phyloP scores from a whole-genome alignment of 2,888 invertebrate genomes.

The Clostera curtula region DNA sequence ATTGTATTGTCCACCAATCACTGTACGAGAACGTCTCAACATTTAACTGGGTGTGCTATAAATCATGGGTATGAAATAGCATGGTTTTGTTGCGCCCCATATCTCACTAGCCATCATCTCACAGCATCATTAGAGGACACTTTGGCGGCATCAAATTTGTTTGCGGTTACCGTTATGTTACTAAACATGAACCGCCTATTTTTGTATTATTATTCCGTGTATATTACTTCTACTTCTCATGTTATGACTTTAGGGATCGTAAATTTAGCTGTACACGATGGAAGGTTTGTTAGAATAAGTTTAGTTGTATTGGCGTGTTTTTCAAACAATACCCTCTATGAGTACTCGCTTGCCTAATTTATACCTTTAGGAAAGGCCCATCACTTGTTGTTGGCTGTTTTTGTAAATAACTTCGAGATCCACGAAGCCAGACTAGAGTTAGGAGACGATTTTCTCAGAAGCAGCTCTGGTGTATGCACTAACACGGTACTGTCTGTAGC shows the following conservation, averaged over 20 bases:
- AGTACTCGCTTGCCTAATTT: no score
- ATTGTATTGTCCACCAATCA: slow-evolving; percentile 37
- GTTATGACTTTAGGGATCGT: slow-evolving; percentile 10
- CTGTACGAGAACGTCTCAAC: slow-evolving; percentile 26
- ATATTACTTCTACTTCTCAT: slow-evolving; percentile 16
- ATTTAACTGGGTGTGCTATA: slow-evolving; percentile 40
- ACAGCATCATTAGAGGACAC: slow-evolving; percentile 32
- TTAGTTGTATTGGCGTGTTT: background rate
- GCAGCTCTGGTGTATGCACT: slow-evolving; percentile 16
- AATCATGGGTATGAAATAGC: slow-evolving; percentile 33
- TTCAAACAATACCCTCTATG: no score
- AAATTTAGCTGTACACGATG: slow-evolving; percentile 9
- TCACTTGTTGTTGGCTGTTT: no score
- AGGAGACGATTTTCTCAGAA: slow-evolving; percentile 17
- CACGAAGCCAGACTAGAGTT: no score
- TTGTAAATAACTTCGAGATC: no score
- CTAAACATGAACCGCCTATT: slow-evolving; percentile 23
- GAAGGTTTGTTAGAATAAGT: no score
- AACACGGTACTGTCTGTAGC: slow-evolving; percentile 12
- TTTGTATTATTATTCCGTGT: slow-evolving; percentile 19
- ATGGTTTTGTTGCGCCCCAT: slow-evolving; percentile 26
- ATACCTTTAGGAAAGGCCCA: no score
- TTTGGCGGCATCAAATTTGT: slow-evolving; percentile 32
- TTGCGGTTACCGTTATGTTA: slow-evolving; percentile 28
- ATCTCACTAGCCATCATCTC: slow-evolving; percentile 14